Conservation (phyloP, 2,113 vertebrate species). For the Protobothrops flavoviridis region DNA sequence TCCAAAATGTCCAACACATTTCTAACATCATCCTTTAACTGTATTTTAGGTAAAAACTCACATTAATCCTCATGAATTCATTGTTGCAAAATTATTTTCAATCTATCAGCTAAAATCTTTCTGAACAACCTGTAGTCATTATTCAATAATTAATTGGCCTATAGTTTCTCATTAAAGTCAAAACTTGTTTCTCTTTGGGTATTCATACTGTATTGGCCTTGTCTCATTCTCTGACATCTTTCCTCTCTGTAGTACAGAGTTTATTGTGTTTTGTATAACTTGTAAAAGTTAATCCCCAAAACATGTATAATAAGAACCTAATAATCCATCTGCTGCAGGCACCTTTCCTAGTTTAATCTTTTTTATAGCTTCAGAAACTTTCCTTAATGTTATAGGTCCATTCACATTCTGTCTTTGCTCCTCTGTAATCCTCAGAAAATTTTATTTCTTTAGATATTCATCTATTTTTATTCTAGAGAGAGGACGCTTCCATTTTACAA, state of each 20-base stretch:
- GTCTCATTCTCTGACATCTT: not conserved
- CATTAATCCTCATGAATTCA: not conserved
- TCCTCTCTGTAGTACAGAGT: not conserved
- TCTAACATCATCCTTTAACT: not conserved
- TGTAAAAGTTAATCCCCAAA: not conserved
- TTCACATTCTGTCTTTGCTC: not conserved
- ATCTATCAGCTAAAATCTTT: not conserved
- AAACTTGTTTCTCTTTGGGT: not conserved
- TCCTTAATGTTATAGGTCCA: not conserved
- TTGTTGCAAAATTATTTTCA: not conserved
- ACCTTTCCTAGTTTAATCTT: not conserved
- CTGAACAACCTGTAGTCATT: not conserved
- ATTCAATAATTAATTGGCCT: not conserved
- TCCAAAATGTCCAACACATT: not conserved
- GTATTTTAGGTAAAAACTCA: not conserved
- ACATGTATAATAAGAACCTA: not conserved
- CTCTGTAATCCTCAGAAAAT: not conserved
- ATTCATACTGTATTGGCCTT: not conserved
- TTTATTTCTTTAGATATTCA: not conserved
- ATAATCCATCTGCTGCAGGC: not conserved
- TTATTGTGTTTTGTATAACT: not conserved
- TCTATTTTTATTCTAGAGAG: not conserved
- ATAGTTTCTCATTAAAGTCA: not conserved
- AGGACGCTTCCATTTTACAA: not conserved
- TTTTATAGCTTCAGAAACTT: not conserved